Conservation (phyloP, 1,140 invertebrate genomes). For the Drosophila yakuba region DNA sequence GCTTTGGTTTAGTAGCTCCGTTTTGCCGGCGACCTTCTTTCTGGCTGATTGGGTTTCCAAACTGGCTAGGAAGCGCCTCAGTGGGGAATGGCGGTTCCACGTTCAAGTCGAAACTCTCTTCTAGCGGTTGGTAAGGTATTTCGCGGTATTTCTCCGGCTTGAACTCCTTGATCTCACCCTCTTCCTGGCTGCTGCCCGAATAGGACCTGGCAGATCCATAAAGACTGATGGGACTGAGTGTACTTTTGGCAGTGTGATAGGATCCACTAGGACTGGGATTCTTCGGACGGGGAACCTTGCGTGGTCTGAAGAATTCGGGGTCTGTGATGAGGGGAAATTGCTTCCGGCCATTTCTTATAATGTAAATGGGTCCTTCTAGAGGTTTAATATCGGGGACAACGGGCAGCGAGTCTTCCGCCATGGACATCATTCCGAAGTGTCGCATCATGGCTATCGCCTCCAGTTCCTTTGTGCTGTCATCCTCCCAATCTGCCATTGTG, state of each 20-base stretch:
- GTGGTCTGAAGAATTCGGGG: slow-evolving; percentile 54
- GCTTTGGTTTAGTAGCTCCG: not conserved
- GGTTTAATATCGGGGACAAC: not conserved
- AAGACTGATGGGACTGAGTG: not conserved
- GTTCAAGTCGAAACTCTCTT: slow-evolving; percentile 7
- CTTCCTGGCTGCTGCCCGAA: not conserved
- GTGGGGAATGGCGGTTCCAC: not conserved
- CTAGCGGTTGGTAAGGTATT: slow-evolving; percentile 16
- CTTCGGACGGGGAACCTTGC: slow-evolving; percentile 18
- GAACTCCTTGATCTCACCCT: not conserved
- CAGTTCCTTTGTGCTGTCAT: slow-evolving; percentile 53
- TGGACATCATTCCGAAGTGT: slow-evolving; percentile 63
- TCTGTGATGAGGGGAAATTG: slow-evolving; percentile 51
- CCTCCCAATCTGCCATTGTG: slow-evolving; percentile 64
- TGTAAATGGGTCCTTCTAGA: slow-evolving; percentile 5
- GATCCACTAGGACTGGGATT: not conserved
- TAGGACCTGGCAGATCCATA: slow-evolving; percentile 18
- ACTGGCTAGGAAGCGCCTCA: too few species aligned
- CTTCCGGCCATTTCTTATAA: slow-evolving; percentile 29
- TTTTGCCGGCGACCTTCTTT: not conserved
- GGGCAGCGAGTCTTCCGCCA: slow-evolving; percentile 10
- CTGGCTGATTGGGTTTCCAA: too few species aligned
- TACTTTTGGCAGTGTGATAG: slow-evolving; percentile 10
- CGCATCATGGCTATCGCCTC: slow-evolving; percentile 76
- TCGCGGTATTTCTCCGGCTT: not conserved